Evolutionary conservation across 2,113 vertebrate genomes (phyloP).

Genomic region (Callipepla californica): DNA sequence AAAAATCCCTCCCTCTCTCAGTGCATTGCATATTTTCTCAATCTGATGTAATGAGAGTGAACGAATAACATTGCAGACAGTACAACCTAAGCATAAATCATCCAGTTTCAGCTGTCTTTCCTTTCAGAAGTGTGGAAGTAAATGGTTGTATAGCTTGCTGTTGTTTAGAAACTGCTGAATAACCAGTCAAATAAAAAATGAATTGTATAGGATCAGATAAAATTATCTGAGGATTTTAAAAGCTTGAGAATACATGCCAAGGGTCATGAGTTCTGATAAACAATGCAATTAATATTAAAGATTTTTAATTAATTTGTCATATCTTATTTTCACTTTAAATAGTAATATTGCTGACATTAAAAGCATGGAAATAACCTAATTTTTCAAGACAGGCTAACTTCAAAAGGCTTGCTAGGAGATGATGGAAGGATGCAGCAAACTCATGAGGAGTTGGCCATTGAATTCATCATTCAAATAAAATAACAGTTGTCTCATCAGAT

Average conservation of each 20-base stretch:
- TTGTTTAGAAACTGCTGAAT: conserved; percentile 5
- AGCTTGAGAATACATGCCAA: not conserved
- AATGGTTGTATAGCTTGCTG: conserved; percentile 10
- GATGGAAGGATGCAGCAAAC: conserved; percentile 43
- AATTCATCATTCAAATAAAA: conserved; percentile 49
- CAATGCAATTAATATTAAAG: conserved; percentile 17
- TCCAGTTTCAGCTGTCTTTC: not conserved
- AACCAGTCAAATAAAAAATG: not conserved
- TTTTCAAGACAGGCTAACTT: conserved; percentile 40
- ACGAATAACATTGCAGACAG: not conserved
- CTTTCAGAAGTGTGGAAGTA: conserved; percentile 6
- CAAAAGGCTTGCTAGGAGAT: conserved; percentile 32
- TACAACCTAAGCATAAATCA: not conserved
- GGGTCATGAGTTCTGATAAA: not conserved
- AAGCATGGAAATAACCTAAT: not conserved
- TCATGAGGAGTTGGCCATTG: not conserved
- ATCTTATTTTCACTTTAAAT: conserved; percentile 48
- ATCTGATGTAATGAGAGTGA: not conserved
- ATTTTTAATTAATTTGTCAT: conserved; percentile 36
- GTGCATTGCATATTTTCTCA: not conserved
- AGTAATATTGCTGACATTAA: conserved; percentile 27
- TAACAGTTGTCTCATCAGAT: conserved; percentile 33
- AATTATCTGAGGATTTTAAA: conserved; percentile 9
- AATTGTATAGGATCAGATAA: conserved; percentile 1
- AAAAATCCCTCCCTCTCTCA: not conserved